A percentile compares a stretch with the other conserved stretches of the same genome.
Conservation (phyloP, 1,140 invertebrate genomes). For the Ceratosolen solmsi region DNA sequence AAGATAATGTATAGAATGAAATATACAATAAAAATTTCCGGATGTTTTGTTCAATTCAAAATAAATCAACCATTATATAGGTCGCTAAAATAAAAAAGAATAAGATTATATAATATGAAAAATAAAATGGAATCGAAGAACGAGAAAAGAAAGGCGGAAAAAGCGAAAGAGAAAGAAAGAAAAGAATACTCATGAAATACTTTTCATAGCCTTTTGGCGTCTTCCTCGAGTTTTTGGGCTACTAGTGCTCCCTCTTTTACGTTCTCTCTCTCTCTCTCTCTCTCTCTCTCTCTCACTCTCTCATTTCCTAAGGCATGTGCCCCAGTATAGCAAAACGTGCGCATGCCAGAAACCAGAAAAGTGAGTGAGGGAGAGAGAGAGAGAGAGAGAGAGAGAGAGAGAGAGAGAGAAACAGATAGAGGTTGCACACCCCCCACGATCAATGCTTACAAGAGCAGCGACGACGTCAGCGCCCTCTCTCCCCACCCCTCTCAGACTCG, state of each 20-base stretch:
- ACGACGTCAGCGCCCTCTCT: constrained; percentile 68
- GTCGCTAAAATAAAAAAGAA: not conserved
- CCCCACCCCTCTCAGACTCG: constrained; percentile 18
- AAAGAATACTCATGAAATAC: not conserved
- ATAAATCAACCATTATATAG: not conserved
- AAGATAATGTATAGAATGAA: no score
- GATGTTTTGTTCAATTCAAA: not conserved
- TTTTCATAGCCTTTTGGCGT: not conserved
- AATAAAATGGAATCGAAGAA: not conserved
- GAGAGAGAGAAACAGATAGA: constrained; percentile 16
- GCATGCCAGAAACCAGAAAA: not conserved
- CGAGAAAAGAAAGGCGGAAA: not conserved
- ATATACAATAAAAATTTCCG: no score
- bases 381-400: not conserved
- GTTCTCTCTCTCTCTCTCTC: constrained; percentile 50
- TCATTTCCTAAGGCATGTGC: not conserved
- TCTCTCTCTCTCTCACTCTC: not conserved
- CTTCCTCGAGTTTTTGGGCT: constrained; percentile 54
- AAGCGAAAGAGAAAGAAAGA: not conserved
- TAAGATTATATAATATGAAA: not conserved
- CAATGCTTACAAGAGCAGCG: constrained; percentile 69
- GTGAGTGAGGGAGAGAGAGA: not conserved
- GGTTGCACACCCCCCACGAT: constrained; percentile 61
- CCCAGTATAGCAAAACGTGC: not conserved
- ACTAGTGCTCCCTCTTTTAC: constrained; percentile 45